Evolutionary conservation across 2,797 vertebrate species (phyloP).

Genomic region (Synanceia verrucosa): DNA sequence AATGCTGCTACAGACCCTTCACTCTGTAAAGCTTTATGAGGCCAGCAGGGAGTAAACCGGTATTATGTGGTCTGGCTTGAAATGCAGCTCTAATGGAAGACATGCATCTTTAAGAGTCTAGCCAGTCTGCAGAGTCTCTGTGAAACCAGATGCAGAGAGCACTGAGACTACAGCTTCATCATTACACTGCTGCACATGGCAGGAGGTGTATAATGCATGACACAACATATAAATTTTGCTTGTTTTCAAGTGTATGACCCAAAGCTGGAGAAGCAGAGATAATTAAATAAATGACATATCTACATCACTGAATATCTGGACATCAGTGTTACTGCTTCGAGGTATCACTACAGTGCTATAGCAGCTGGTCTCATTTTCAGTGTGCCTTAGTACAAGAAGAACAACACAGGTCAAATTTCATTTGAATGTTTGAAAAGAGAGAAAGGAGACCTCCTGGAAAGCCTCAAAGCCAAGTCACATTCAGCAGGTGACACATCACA

Average conservation of each 20-base stretch:
- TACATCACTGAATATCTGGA: neutral
- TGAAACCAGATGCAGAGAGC: neutral
- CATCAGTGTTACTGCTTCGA: neutral
- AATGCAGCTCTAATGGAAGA: neutral
- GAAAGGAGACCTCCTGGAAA: neutral
- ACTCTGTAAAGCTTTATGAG: neutral
- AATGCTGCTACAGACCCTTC: neutral
- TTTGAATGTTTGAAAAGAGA: neutral
- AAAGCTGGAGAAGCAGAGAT: neutral
- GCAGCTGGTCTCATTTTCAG: neutral
- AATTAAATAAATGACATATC: neutral
- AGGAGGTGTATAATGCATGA: neutral
- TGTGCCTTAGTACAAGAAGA: neutral
- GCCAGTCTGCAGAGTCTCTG: neutral
- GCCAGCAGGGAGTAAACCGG: neutral
- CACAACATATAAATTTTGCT: neutral
- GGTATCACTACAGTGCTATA: neutral
- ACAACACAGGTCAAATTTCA: no score
- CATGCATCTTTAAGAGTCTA: neutral
- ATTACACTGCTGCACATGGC: neutral
- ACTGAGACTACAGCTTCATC: neutral
- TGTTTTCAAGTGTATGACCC: conserved; percentile 2
- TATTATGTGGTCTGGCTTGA: neutral
- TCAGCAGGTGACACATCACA: neutral
- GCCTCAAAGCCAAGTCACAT: neutral